These are phyloP conservation scores for Drosophila dives DNA, from an alignment of 2,888 invertebrate species.

Conservation along the genomic window DNA sequence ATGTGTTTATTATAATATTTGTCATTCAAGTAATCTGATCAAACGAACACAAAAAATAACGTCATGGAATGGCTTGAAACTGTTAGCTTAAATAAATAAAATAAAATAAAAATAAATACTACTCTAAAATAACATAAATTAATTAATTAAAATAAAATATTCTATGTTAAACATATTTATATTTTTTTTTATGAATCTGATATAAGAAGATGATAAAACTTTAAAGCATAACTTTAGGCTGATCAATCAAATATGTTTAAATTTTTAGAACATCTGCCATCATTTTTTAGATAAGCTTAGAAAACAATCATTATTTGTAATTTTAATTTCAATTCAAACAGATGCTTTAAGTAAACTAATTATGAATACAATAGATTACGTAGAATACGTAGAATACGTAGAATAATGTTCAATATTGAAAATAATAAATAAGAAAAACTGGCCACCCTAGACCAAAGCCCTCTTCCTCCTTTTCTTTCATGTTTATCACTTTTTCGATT, in stretches of 20 bases:
- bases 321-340: background rate
- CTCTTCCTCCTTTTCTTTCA: background rate
- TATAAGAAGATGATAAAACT: background rate
- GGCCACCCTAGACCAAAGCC: background rate
- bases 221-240: constrained; percentile 50
- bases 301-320: background rate
- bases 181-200: background rate
- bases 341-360: background rate
- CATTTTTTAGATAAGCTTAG: background rate
- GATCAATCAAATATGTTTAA: background rate
- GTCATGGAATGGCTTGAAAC: constrained; percentile 25
- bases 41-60: constrained; percentile 16
- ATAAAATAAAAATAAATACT: too few relatives aligned
- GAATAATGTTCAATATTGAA: background rate
- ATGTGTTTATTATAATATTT: constrained; percentile 34
- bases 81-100: too few relatives aligned
- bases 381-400: background rate
- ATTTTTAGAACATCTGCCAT: background rate
- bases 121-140: background rate
- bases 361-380: background rate
- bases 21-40: constrained; percentile 28
- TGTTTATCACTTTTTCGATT: background rate
- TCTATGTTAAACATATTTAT: background rate
- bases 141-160: background rate
- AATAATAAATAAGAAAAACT: background rate